These are phyloP conservation scores for Hesperia comma DNA, from an alignment of 2,888 invertebrate species.

Conservation along the genomic window DNA sequence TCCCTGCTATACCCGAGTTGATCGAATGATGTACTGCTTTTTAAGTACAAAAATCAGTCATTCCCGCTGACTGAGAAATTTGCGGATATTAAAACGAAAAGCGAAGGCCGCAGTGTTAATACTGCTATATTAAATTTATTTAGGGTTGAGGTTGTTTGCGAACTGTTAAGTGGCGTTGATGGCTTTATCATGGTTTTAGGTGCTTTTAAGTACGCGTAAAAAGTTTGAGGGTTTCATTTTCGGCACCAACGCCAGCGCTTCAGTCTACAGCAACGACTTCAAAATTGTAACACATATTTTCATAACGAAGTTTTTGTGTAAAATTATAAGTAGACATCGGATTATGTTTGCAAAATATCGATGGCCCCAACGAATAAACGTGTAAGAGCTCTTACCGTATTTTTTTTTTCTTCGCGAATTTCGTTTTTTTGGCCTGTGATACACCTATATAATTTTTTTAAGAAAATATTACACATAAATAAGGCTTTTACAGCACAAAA, in stretches of 20 bases:
- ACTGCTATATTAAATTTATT: slow-evolving; percentile 62
- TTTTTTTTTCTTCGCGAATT: too few relatives aligned
- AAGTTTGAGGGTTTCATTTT: background rate
- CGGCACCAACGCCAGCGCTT: too few relatives aligned
- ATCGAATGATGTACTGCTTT: slow-evolving; percentile 57
- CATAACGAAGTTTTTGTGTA: background rate
- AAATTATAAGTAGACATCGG: background rate
- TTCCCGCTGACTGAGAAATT: slow-evolving; percentile 44
- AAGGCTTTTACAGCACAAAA: too few relatives aligned
- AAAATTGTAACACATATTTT: background rate
- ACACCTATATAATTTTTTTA: too few relatives aligned
- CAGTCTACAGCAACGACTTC: background rate
- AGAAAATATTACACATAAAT: too few relatives aligned
- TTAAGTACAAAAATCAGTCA: slow-evolving; percentile 53
- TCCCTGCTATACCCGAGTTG: slow-evolving; percentile 51
- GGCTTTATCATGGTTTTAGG: slow-evolving; percentile 25
- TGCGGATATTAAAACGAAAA: slow-evolving; percentile 50
- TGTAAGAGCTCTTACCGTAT: too few relatives aligned
- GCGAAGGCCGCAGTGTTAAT: slow-evolving; percentile 52
- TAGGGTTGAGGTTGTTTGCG: slow-evolving; percentile 61
- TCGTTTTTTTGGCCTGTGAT: too few relatives aligned
- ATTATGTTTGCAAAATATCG: too few relatives aligned
- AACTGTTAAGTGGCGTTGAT: slow-evolving; percentile 62
- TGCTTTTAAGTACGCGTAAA: slow-evolving; percentile 1
- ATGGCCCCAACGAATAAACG: too few relatives aligned